Evolutionary conservation across 53 echinoderm and acorn worm species (phyloP).

Genomic region (Paracentrotus lividus): DNA sequence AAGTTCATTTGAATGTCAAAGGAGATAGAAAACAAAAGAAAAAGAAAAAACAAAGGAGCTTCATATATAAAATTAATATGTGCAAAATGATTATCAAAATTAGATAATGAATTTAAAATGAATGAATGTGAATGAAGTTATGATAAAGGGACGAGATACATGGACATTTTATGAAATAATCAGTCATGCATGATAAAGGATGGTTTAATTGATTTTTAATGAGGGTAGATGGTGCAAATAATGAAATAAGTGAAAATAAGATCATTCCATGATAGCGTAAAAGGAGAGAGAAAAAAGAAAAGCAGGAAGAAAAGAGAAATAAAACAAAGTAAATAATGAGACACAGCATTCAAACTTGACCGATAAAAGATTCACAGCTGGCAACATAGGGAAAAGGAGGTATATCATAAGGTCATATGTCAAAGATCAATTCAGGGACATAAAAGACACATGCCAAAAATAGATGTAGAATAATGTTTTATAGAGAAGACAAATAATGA

Average conservation of each 20-base stretch:
- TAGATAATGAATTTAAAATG: background rate
- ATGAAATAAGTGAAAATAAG: background rate
- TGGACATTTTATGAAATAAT: background rate
- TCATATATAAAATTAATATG: background rate
- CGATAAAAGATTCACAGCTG: background rate
- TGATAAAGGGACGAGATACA: background rate
- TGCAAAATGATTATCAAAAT: background rate
- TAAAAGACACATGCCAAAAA: background rate
- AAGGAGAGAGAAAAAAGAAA: conserved; percentile 35
- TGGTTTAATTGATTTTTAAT: background rate
- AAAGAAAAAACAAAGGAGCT: background rate
- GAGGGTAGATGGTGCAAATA: background rate
- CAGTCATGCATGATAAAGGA: background rate
- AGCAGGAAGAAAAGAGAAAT: conserved; percentile 49
- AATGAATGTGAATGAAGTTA: background rate
- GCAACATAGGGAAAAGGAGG: background rate
- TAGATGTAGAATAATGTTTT: background rate
- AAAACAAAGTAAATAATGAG: conserved; percentile 48
- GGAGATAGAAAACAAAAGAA: background rate
- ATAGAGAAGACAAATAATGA: background rate
- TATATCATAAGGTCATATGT: background rate
- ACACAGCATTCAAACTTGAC: background rate
- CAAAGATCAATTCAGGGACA: background rate
- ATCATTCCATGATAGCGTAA: conserved; percentile 36
- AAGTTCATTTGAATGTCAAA: background rate